Conservation (phyloP, 2,113 vertebrate genomes). For the Todiramphus saurophagus region DNA sequence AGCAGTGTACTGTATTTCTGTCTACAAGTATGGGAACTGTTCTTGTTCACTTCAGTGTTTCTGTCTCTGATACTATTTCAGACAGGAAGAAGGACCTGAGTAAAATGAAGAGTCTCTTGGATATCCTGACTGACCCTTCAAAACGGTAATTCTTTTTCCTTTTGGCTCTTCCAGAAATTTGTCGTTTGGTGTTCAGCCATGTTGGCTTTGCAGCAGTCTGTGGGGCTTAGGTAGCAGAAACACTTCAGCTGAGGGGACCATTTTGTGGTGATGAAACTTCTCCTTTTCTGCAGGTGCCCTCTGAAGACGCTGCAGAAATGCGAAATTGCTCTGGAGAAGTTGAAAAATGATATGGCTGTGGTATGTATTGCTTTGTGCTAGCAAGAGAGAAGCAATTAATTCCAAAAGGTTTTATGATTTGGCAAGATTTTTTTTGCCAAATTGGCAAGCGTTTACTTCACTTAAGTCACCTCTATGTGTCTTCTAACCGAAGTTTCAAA, state of each 20-base stretch:
- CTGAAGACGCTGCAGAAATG: constrained; percentile 97
- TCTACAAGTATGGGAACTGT: not conserved
- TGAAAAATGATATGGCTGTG: constrained; percentile 99
- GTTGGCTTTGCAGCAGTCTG: not conserved
- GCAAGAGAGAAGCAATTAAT: not conserved
- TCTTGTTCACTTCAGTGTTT: not conserved
- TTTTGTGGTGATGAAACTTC: not conserved
- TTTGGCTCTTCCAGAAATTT: not conserved
- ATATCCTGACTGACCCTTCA: constrained; percentile 95
- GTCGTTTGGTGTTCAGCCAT: not conserved
- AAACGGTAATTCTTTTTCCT: constrained; percentile 80
- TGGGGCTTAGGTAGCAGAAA: not conserved
- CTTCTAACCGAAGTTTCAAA: not conserved
- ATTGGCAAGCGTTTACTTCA: not conserved
- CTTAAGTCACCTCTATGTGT: not conserved
- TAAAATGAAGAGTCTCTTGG: constrained; percentile 98
- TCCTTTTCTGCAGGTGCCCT: constrained; percentile 80
- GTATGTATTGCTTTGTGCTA: constrained; percentile 68
- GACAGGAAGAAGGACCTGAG: constrained; percentile 98
- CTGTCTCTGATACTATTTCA: constrained; percentile 58
- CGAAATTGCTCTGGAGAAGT: constrained; percentile 96
- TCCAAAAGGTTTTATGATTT: not conserved
- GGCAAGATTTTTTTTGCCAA: not conserved
- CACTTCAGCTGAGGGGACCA: not conserved
- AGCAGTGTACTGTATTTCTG: not conserved